Evolutionary conservation across 2,797 vertebrate genomes (phyloP).

Genomic region (Dendrocincla tyrannina): DNA sequence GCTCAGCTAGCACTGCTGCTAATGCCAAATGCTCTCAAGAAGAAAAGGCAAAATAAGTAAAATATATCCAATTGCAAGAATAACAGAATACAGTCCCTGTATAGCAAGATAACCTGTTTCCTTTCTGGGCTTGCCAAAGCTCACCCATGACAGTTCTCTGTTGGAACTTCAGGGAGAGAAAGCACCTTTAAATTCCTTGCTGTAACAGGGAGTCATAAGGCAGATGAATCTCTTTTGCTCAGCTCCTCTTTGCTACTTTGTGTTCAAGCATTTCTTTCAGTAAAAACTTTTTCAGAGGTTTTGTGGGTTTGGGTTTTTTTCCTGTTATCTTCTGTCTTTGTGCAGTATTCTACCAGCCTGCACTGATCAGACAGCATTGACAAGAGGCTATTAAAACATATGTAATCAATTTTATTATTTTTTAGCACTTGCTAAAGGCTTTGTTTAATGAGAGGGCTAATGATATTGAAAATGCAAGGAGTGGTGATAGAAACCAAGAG

Average conservation of each 20-base stretch:
- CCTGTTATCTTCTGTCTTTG: neutral
- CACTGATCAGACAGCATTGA: neutral
- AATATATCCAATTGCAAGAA: neutral
- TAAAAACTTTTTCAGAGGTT: neutral
- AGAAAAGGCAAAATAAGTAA: neutral
- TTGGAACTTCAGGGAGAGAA: neutral
- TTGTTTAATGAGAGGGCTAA: constrained; percentile 34
- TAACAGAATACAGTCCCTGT: neutral
- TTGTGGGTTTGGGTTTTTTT: neutral
- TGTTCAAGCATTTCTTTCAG: neutral
- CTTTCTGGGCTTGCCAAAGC: neutral
- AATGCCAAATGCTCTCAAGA: neutral
- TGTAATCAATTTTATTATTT: constrained; percentile 37
- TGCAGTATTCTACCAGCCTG: neutral
- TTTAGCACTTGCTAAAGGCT: constrained; percentile 38
- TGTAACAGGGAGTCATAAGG: neutral
- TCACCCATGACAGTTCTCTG: neutral
- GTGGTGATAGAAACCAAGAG: neutral
- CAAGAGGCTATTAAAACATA: constrained; percentile 31
- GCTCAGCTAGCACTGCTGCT: neutral
- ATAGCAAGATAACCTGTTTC: neutral
- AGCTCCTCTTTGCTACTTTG: neutral
- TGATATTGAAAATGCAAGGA: constrained; percentile 20
- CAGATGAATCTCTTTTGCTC: neutral
- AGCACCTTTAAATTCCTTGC: neutral